These are phyloP conservation scores for Cepaea nemoralis DNA, from an alignment of 1,140 invertebrate species.

Conservation along the genomic window DNA sequence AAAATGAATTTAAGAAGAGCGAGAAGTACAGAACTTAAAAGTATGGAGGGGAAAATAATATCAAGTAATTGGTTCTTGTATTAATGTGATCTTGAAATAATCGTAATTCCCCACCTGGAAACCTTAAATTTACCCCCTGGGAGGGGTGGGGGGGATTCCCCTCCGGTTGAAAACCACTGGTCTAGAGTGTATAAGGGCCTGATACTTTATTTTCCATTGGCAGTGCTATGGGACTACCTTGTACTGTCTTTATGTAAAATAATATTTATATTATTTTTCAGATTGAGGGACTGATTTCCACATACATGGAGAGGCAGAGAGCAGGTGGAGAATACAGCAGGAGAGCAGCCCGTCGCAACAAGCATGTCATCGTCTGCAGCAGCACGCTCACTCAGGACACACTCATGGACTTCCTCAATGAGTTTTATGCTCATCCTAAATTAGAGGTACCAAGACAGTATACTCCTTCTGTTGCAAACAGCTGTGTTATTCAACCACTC, in stretches of 20 bases:
- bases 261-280: slow-evolving; percentile 65
- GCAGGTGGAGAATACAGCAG: slow-evolving; percentile 90
- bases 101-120: no score
- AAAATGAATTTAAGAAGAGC: no score
- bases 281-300: slow-evolving; percentile 96
- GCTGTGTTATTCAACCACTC: no score
- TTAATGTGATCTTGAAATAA: no score
- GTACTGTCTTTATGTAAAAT: background rate
- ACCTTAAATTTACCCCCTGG: no score
- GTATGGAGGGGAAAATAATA: no score
- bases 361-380: slow-evolving; percentile 96
- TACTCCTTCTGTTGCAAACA: no score
- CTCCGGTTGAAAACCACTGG: no score
- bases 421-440: slow-evolving; percentile 97
- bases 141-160: no score
- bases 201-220: background rate
- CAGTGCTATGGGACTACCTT: background rate
- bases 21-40: background rate
- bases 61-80: no score
- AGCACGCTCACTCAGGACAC: slow-evolving; percentile 94
- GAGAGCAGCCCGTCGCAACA: slow-evolving; percentile 91
- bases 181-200: no score
- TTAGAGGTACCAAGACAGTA: slow-evolving; percentile 77
- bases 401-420: slow-evolving; percentile 98
- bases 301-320: slow-evolving; percentile 81